Percentiles rank a stretch among this genome's conserved stretches.
Conservation (phyloP, 2,797 vertebrate genomes). For the Propithecus deckenii region DNA sequence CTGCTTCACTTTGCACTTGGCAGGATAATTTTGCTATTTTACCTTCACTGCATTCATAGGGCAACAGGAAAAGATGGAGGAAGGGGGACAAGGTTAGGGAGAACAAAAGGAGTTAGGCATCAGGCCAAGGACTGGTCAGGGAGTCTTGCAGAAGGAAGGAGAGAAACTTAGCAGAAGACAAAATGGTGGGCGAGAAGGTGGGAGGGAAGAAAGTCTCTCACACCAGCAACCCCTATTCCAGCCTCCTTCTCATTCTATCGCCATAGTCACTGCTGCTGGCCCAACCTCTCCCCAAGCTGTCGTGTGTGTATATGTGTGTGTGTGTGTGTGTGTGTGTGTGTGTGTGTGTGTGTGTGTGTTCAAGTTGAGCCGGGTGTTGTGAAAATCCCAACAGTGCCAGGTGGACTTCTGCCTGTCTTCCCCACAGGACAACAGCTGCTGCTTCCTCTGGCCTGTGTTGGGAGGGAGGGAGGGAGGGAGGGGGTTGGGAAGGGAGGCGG, state of each 20-base stretch:
- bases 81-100: background rate
- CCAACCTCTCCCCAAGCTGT: background rate
- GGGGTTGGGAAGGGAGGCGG: background rate
- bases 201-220: background rate
- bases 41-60: background rate
- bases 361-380: background rate
- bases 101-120: background rate
- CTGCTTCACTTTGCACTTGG: background rate
- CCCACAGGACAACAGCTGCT: conserved; percentile 70
- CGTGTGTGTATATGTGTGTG: background rate
- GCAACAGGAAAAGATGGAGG: background rate
- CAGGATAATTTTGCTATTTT: conserved; percentile 8
- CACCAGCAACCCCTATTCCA: background rate
- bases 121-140: background rate
- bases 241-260: background rate
- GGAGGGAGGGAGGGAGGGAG: background rate
- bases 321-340: background rate
- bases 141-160: background rate
- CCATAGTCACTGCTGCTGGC: background rate
- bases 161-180: background rate
- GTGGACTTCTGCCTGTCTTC: conserved; percentile 67
- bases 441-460: conserved; percentile 26
- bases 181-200: background rate
- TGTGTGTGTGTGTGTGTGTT: background rate
- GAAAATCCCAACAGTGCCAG: conserved; percentile 58